phyloP scores from a whole-genome alignment of 1,140 invertebrate species.

The Hylyphantes graminicola region DNA sequence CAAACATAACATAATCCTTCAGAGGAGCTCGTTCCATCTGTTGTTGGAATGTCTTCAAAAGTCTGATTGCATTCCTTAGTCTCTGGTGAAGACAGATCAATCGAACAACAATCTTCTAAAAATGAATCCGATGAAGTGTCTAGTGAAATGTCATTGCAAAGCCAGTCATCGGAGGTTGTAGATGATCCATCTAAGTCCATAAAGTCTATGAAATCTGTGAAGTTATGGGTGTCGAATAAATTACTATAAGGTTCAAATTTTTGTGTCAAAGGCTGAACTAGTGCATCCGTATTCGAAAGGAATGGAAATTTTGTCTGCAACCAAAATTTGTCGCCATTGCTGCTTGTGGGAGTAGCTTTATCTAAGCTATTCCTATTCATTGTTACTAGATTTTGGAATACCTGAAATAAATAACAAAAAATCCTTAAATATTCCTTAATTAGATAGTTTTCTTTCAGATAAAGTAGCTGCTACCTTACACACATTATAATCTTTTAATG shows the following conservation, averaged over 20 bases:
- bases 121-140: conserved; percentile 38
- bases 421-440: not conserved
- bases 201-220: conserved; percentile 39
- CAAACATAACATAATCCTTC: conserved; percentile 21
- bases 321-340: not conserved
- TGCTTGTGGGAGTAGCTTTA: not conserved
- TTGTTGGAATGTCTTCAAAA: conserved; percentile 4
- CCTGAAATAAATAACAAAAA: not conserved
- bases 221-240: conserved; percentile 13
- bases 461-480: not conserved
- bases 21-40: not conserved
- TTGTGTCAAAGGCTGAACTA: not conserved
- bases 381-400: not conserved
- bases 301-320: not conserved
- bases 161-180: conserved; percentile 41
- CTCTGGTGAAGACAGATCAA: conserved; percentile 9
- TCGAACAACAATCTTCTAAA: conserved; percentile 15
- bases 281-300: not conserved
- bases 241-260: conserved; percentile 1
- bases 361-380: not conserved
- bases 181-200: conserved; percentile 40
- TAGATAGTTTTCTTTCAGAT: not conserved
- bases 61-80: not conserved
- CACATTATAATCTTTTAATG: no score
- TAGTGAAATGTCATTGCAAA: conserved; percentile 12